These are phyloP conservation scores for Catharus fuscescens DNA, from an alignment of 2,113 vertebrate species.

Conservation along the genomic window DNA sequence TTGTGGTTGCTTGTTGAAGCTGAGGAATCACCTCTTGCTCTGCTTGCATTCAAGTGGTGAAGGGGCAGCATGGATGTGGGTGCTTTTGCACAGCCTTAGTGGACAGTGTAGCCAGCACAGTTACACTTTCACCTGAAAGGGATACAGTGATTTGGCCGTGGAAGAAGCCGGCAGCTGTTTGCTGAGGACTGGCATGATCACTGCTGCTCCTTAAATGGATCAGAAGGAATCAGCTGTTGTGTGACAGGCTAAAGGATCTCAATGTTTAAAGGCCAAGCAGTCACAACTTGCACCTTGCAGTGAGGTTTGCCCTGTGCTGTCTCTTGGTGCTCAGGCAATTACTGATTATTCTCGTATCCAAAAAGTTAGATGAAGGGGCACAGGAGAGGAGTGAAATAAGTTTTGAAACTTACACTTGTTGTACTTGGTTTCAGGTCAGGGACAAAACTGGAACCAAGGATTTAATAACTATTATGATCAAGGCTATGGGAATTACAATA, in stretches of 20 bases:
- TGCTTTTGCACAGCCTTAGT: background rate
- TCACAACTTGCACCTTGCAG: rapidly evolving
- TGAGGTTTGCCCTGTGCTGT: background rate
- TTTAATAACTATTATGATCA: constrained; percentile 90
- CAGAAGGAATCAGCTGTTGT: background rate
- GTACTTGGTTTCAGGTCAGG: constrained; percentile 77
- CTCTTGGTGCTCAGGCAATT: background rate
- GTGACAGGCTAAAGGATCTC: background rate
- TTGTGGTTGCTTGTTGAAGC: background rate
- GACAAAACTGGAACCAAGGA: constrained; percentile 88
- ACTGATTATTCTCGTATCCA: rapidly evolving
- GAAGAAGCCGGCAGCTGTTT: rapidly evolving
- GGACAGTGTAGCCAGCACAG: background rate
- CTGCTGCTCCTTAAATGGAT: background rate
- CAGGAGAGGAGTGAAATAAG: background rate
- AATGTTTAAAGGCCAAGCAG: background rate
- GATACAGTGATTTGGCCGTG: rapidly evolving
- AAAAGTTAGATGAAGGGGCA: background rate
- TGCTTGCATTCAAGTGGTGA: background rate
- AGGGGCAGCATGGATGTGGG: background rate
- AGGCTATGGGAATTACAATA: constrained; percentile 89
- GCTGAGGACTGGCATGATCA: background rate
- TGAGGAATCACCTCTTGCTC: background rate
- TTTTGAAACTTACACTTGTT: background rate
- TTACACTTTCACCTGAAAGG: rapidly evolving